phyloP scores from a whole-genome alignment of 2,113 vertebrate genomes.

The Laticauda laticaudata region DNA sequence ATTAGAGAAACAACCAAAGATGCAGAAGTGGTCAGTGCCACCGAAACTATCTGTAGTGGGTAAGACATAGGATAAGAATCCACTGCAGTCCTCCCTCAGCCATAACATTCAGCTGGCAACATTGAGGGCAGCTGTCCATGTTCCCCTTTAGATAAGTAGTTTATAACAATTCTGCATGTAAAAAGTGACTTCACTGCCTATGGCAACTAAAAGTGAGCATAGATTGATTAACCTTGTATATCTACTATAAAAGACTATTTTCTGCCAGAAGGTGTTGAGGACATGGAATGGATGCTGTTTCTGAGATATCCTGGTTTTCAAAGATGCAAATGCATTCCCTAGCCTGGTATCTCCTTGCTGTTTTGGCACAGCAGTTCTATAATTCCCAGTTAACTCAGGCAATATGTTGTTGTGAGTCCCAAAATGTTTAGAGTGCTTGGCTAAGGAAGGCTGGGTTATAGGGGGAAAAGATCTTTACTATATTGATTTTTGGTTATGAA shows the following conservation, averaged over 20 bases:
- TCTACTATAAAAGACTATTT: neutral
- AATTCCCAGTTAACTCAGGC: neutral
- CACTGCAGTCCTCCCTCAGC: neutral
- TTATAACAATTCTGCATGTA: neutral
- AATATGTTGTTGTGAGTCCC: neutral
- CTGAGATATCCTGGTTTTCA: neutral
- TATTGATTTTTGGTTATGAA: neutral
- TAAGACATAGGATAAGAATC: neutral
- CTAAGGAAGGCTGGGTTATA: neutral
- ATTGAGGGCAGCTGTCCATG: neutral
- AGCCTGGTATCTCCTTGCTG: neutral
- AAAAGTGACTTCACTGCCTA: neutral
- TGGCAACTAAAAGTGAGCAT: neutral
- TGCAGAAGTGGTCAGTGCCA: neutral
- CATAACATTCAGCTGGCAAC: neutral
- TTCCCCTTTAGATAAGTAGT: neutral
- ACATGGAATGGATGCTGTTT: neutral
- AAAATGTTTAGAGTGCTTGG: neutral
- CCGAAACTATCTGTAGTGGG: neutral
- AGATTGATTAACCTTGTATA: too few species aligned
- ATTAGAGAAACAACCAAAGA: neutral
- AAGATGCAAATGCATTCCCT: neutral
- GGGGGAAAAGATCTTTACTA: neutral
- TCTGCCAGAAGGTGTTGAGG: neutral
- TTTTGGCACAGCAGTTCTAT: neutral